Conservation (phyloP, 1,140 invertebrate species). For the Lepidurus apus region DNA sequence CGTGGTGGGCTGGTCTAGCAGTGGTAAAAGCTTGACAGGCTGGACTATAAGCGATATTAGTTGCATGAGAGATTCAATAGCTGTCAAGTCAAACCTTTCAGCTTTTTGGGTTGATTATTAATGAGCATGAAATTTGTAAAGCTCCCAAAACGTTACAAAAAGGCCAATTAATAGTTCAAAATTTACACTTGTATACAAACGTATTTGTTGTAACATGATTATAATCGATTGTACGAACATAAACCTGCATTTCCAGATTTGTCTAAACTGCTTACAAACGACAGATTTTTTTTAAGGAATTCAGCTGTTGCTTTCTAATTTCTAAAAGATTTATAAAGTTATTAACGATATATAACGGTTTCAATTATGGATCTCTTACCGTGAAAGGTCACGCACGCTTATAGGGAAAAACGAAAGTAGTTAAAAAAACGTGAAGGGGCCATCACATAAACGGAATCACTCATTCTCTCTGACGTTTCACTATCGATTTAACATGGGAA, state of each 20-base stretch:
- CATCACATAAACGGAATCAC: not conserved
- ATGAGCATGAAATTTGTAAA: not conserved
- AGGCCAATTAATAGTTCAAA: too few species aligned
- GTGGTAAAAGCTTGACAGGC: constrained; percentile 17
- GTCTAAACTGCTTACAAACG: too few species aligned
- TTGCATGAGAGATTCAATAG: not conserved
- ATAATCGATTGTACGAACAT: too few species aligned
- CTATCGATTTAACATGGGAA: not conserved
- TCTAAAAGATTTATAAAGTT: too few species aligned
- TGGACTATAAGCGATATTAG: not conserved
- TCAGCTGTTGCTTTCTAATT: too few species aligned
- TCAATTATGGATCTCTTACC: not conserved
- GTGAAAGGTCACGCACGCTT: not conserved
- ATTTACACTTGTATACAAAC: too few species aligned
- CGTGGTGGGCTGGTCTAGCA: not conserved
- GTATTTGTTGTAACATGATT: too few species aligned
- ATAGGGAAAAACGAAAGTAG: not conserved
- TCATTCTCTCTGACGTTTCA: not conserved
- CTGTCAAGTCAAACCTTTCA: not conserved
- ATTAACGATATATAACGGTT: too few species aligned
- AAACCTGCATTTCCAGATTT: too few species aligned
- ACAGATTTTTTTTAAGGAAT: too few species aligned
- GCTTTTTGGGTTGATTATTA: not conserved
- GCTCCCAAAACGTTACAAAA: not conserved
- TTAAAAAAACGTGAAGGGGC: not conserved